A percentile compares a stretch with the other conserved stretches of the same genome.
Evolutionary conservation across 2,797 vertebrate species (phyloP).

Genomic region (Acanthurus leucopareius): DNA sequence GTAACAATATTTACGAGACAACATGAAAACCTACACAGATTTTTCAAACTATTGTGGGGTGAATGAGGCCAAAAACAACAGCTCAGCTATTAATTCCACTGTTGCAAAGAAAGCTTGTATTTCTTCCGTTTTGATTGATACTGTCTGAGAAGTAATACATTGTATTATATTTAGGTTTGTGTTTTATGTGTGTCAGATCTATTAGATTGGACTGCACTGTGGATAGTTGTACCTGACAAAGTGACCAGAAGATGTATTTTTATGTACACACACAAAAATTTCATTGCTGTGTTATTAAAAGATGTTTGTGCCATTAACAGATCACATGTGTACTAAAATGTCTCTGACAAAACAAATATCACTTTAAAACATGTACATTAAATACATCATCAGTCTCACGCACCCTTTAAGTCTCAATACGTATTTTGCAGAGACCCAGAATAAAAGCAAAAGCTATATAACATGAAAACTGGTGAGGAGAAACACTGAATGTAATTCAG

Average conservation of each 20-base stretch:
- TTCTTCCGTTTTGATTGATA: neutral
- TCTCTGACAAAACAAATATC: neutral
- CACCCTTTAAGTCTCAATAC: neutral
- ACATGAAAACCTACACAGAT: neutral
- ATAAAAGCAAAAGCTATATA: neutral
- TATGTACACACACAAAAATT: neutral
- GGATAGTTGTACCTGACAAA: neutral
- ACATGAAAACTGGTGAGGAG: neutral
- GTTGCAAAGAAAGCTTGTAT: neutral
- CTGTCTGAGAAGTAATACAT: neutral
- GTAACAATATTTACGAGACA: neutral
- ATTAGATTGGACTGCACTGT: neutral
- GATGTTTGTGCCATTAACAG: neutral
- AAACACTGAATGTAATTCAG: conserved; percentile 13
- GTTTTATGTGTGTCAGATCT: neutral
- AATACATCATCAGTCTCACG: too few species aligned
- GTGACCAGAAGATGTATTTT: neutral
- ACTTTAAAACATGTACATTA: neutral
- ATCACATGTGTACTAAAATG: neutral
- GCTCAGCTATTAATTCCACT: neutral
- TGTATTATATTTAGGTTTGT: neutral
- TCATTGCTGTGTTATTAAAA: neutral
- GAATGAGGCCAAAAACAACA: neutral
- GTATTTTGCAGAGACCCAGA: neutral
- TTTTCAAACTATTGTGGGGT: neutral